A percentile compares a stretch with the other conserved stretches of the same genome.
Conservation (phyloP, 92 coral and sea anemone species). For the Plumapathes pennacea region DNA sequence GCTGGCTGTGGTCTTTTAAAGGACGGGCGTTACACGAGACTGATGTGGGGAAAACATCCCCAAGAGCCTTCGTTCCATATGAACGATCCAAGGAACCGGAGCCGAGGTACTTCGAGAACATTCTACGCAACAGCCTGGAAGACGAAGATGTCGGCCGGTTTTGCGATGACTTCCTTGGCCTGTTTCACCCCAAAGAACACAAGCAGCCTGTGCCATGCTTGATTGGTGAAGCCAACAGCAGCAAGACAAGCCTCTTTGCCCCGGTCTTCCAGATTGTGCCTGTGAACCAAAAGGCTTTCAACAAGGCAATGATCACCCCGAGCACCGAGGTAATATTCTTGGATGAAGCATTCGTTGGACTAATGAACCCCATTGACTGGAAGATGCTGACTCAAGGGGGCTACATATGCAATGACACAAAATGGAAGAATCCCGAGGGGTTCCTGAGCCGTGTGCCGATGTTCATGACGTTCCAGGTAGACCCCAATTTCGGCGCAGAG, state of each 20-base stretch:
- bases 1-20: no score
- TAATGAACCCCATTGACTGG: conserved; percentile 9
- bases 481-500: conserved; percentile 2
- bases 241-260: conserved; percentile 5
- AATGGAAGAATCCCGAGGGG: conserved; percentile 8
- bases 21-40: no score
- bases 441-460: conserved; percentile 3
- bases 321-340: conserved; percentile 1
- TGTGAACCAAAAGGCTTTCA: conserved; percentile 1
- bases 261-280: conserved; percentile 2
- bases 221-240: conserved; percentile 10
- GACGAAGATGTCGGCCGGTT: not conserved
- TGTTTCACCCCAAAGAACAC: conserved; percentile 5
- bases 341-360: conserved; percentile 4
- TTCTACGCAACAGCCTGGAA: conserved; percentile 9
- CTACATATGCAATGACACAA: not conserved
- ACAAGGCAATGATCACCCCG: conserved; percentile 10
- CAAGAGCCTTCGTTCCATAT: conserved; percentile 7
- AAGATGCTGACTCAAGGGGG: conserved; percentile 8
- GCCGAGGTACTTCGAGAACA: conserved; percentile 9
- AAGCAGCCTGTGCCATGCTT: conserved; percentile 4
- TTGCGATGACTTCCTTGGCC: conserved; percentile 8
- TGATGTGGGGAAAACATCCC: conserved; percentile 4
- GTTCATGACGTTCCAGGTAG: conserved; percentile 4
- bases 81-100: not conserved